Evolutionary conservation across 1,140 invertebrate species (phyloP).

Genomic region (Drosophila pseudoobscura): DNA sequence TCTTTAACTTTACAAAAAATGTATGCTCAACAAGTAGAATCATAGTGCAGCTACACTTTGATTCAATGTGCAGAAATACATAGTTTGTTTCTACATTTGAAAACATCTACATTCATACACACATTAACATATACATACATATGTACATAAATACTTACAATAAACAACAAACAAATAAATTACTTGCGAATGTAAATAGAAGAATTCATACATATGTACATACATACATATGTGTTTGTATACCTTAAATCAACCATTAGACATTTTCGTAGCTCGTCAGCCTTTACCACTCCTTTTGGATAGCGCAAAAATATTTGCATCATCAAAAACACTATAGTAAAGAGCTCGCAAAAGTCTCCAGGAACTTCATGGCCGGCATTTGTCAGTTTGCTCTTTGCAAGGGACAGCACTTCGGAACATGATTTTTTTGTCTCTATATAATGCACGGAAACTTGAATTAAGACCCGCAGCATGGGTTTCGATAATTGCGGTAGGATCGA

Average conservation of each 20-base stretch:
- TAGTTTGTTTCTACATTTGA: too few species aligned
- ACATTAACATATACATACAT: too few species aligned
- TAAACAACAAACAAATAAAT: too few species aligned
- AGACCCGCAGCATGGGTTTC: slow-evolving; percentile 72
- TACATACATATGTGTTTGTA: not conserved
- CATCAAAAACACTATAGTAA: slow-evolving; percentile 73
- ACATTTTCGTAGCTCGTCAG: slow-evolving; percentile 71
- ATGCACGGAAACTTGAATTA: slow-evolving; percentile 82
- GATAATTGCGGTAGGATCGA: slow-evolving; percentile 61
- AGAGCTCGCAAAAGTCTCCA: slow-evolving; percentile 79
- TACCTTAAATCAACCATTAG: slow-evolving; percentile 74
- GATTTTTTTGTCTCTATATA: slow-evolving; percentile 79
- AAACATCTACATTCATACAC: too few species aligned
- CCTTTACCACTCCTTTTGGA: slow-evolving; percentile 74
- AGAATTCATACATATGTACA: not conserved
- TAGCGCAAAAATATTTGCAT: slow-evolving; percentile 81
- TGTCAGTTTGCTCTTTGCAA: slow-evolving; percentile 79
- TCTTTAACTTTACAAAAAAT: too few species aligned
- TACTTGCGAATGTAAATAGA: too few species aligned
- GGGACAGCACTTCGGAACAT: slow-evolving; percentile 72
- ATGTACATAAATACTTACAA: too few species aligned
- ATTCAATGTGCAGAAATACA: too few species aligned
- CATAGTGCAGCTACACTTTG: too few species aligned
- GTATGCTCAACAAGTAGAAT: too few species aligned
- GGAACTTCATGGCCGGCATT: slow-evolving; percentile 76